phyloP scores from a whole-genome alignment of 1,140 invertebrate genomes.

The Drosophila chauvacae region DNA sequence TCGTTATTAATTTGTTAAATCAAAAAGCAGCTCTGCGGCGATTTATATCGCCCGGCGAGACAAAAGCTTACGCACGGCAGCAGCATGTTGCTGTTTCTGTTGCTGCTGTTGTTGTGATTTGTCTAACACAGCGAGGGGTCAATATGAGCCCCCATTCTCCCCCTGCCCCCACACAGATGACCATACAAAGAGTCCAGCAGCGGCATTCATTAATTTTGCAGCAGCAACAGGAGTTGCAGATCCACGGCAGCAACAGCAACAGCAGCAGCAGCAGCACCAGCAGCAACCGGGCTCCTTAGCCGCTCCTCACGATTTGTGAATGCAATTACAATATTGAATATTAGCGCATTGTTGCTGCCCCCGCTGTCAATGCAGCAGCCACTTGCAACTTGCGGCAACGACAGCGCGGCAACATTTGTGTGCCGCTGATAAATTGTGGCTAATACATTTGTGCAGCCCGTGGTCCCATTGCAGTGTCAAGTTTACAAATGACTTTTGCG shows the following conservation, averaged over 20 bases:
- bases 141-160: conserved; percentile 51
- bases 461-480: conserved; percentile 78
- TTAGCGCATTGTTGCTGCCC: conserved; percentile 80
- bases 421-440: conserved; percentile 72
- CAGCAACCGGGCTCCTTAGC: conserved; percentile 21
- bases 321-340: conserved; percentile 84
- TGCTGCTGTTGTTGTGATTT: conserved; percentile 76
- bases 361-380: conserved; percentile 67
- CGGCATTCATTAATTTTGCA: conserved; percentile 79
- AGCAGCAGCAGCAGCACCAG: conserved; percentile 32
- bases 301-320: conserved; percentile 74
- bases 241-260: conserved; percentile 32
- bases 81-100: conserved; percentile 51
- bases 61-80: conserved; percentile 74
- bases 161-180: conserved; percentile 9
- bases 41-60: conserved; percentile 73
- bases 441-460: conserved; percentile 74
- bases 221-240: conserved; percentile 40
- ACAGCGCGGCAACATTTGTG: conserved; percentile 55
- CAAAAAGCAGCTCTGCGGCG: conserved; percentile 68
- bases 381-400: conserved; percentile 33
- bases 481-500: conserved; percentile 82
- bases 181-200: conserved; percentile 67
- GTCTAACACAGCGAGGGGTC: conserved; percentile 83
- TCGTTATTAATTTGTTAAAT: conserved; percentile 83